Base-by-base conservation (phyloP, 1,140 invertebrate species). In the Bombus terrestris region DNA sequence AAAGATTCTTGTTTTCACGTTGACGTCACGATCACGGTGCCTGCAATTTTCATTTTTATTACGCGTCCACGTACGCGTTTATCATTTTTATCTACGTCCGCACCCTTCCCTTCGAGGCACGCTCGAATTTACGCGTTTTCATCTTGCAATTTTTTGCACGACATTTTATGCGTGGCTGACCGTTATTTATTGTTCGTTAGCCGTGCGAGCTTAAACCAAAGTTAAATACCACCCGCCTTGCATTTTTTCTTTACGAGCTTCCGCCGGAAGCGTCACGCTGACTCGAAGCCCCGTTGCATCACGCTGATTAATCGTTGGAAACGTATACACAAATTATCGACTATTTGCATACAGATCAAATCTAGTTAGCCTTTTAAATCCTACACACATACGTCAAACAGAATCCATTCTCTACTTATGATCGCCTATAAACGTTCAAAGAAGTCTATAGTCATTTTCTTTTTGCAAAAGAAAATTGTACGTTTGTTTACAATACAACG, bases 71-170 rank as follows among this genome's bases (percentile, higher is more conserved):
- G 64, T 57, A 78, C 75, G 35, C 82, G 75, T 83, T 78, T 78
- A 83, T 83, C 82, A 83, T 78, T 83, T 83, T 78, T 83, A 83
- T 83, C 82, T 47, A 15, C 41, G 32, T 32, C 12, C 15, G 6
- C 57, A n/a, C 15, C 43, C 10, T 12, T 12, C 41, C 12, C 57
- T 53, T 12, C 62, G 37, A 35, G 62, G 69, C 64, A 47, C 13
- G 74, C 35, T 43, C 74, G 39, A 83, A 83, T 83, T 83, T 83
- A 83, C 74, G 74, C 74, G 74, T 64, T 35, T 71, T 78, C 74
- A 57, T 83, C 81, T 64, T 35, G 82, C 32, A 78, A 78, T 83
- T 83, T 53, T 78, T 83, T 57, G 6, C 82, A 25, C 35, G 35
- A 41, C 35, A n/a, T 28, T 78, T 77, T 69, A 78, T 37, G 74